Evolutionary conservation across 1,140 invertebrate genomes (phyloP), one percentile per base, ranked within the genome.

Genomic region (Zelostemma sp.): DNA sequence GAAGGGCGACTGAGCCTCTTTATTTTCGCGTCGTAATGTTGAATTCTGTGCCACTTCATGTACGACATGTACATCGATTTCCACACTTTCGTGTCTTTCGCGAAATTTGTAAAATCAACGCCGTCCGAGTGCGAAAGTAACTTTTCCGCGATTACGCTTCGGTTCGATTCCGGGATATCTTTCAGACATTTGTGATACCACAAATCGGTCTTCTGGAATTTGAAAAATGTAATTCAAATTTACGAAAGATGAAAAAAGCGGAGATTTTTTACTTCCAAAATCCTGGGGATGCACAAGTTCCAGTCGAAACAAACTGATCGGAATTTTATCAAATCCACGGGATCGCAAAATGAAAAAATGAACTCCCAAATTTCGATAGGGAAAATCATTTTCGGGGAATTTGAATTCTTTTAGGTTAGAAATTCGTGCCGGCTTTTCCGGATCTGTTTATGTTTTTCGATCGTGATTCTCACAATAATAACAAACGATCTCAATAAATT

Each of bases 171-270:
- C 35, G 61, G 61, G 50, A 70, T 53, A 19, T 70, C 61, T 17
- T 58, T 46, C 15, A 65, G 57, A 58, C 68, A 70, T 21, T 64
- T 61, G n/a, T 53, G 51, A 19, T 64, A 70, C 67, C 67, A 70
- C 28, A 56, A 48, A 35, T 65, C 33, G 25, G 49, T 70, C 1
- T 21, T 15, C 66, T 57, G n/a, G 33, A 35, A 25, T 25, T 4
- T 31, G 28, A 53, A 56, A 62, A 17, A 1, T 14, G 2, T 38
- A 38, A 38, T n/a, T 38, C 9, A 38, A 38, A 38, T 33, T 50
- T 31, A 43, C 17, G 8, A 40, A n/a, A 43, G 43, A 17, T 35
- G 0, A 49, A 38, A n/a, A 19, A 51, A n/a, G n/a, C n/a, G n/a
- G n/a, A n/a, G n/a, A n/a, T 47, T 9, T 31, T 33, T 66, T 59